Evolutionary conservation across 1,140 invertebrate genomes (phyloP), one percentile per base, ranked within the genome.

Genomic region (Antheraea pernyi): DNA sequence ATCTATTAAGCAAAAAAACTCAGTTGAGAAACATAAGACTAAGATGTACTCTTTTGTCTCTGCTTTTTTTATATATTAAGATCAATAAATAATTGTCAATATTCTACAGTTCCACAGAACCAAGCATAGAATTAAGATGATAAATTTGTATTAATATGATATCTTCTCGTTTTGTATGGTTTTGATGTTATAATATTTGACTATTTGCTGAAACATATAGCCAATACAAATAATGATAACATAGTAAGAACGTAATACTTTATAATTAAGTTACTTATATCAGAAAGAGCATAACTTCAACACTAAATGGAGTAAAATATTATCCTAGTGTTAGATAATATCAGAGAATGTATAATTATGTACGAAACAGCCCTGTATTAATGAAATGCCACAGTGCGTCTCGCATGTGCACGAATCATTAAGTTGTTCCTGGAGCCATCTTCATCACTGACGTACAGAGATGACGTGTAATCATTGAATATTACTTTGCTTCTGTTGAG

Each of bases 261-360:
- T 16, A 53, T 16, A 53, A 53, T 53, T 53, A 67, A 30, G 65
- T 67, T 39, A 58, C 18, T 16, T 61, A 37, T 22, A 48, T 59
- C 48, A 58, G 59, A 72, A 75, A 69, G 69, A 61, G 65, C 37
- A 19, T 68, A 66, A 75, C 70, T 70, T 68, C 30, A 67, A 72
- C 61, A 62, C 13, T 39, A 42, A 48, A 39, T 69, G n/a, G 19
- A 30, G 18, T 59, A 11, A 42, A 62, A 65, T 60, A 53, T n/a
- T 68, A 53, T 64, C 19, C 3, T 37, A 64, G 36, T 11, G 11
- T 13, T 53, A 53, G 62, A 64, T 18, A 65, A 48, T 22, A 48
- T 10, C 42, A 46, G 19, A 19, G 63, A 19, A 22, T 42, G 37
- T 48, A 48, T 65, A 65, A 65, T 65, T 65, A 65, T 37, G 46